Evolutionary conservation across 1,140 invertebrate species (phyloP).

Genomic region (Drosophila ogumai): DNA sequence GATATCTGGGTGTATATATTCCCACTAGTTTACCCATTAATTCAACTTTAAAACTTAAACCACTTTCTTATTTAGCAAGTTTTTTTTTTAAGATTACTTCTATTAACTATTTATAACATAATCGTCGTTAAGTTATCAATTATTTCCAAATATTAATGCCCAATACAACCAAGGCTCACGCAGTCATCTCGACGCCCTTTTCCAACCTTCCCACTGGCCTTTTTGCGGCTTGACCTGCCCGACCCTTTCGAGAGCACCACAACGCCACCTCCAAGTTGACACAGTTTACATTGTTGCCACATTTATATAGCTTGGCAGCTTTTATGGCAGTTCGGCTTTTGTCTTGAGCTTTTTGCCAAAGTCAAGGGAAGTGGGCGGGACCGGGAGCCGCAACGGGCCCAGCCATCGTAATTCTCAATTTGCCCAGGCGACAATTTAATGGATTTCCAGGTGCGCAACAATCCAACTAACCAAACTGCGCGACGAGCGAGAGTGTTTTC

Average conservation of each 20-base stretch:
- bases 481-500: conserved; percentile 60
- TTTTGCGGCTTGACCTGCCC: conserved; percentile 55
- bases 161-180: not conserved
- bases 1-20: no score
- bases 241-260: conserved; percentile 7
- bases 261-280: conserved; percentile 61
- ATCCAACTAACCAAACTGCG: conserved; percentile 33
- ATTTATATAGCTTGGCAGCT: conserved; percentile 81
- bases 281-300: conserved; percentile 82
- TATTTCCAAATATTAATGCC: not conserved
- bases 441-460: conserved; percentile 72
- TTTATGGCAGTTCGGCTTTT: conserved; percentile 81
- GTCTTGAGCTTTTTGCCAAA: conserved; percentile 72
- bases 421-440: conserved; percentile 82
- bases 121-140: not conserved
- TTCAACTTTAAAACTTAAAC: no score
- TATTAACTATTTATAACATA: not conserved
- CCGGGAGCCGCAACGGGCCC: conserved; percentile 41
- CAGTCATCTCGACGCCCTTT: conserved; percentile 14
- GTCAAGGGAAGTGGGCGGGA: conserved; percentile 45
- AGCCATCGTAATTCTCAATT: conserved; percentile 80
- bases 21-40: no score
- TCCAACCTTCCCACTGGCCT: conserved; percentile 45
- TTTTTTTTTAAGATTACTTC: not conserved
- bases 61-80: no score